Evolutionary conservation across 2,797 vertebrate species (phyloP), one percentile per base, ranked within the genome.

Genomic region (Anguilla megastoma): DNA sequence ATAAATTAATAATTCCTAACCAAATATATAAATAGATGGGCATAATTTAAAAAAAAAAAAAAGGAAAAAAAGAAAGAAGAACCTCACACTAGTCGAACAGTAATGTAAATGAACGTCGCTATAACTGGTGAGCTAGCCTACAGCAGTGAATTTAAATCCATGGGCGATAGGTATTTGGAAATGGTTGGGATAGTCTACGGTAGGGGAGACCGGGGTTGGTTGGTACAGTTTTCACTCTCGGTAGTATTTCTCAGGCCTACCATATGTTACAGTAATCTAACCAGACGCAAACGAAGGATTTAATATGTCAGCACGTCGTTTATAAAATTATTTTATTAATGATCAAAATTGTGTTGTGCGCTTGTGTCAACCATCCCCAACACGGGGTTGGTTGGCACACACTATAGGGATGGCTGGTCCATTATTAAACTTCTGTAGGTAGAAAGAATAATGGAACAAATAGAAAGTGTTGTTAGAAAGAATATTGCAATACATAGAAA

Each of bases 371-470:
- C 56, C 58, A 74, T 41, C n/a, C n/a, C 12, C 41, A 45, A 45
- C 41, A 45, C 41, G 41, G 41, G 41, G 41, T 45, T 58, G 56
- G 56, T 18, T 58, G 56, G 56, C 56, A 58, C 56, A 58, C 56
- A 16, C 56, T 16, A 58, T 58, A 2, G 56, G 56, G 16, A 58
- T 58, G 56, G 14, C 4, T 58, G 56, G 56, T 14, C 3, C 56
- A 18, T 16, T 58, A 14, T 58, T 58, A 58, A 58, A 16, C 2
- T 58, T 58, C 14, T 58, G 56, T 41, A 63, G 54, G 63, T 63
- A 36, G 27, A 85, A 85, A 85, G 63, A 85, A 50, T 54, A 52
- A 85, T 33, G 84, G 9, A 85, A 85, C 54, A 54, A 85, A 85
- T 33, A 58, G 8, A 14, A 85, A 36, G n/a, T 58, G 6, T 58